Evolutionary conservation across 2,113 vertebrate species (phyloP).

Genomic region (zebrafish (Danio rerio)): DNA sequence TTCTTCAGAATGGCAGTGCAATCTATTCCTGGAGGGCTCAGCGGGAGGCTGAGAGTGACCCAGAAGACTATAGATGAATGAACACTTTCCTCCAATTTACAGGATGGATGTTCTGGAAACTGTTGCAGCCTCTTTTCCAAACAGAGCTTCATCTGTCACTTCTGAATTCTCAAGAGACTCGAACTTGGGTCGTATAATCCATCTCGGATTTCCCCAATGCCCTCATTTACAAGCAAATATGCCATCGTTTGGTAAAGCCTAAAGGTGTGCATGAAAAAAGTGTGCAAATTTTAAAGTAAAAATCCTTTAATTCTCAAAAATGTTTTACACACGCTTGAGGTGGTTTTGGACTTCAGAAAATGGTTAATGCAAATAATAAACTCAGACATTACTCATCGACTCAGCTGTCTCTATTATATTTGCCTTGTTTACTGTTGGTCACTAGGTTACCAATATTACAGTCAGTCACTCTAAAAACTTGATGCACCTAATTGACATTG

Average conservation of each 20-base stretch:
- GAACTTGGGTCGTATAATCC: not conserved
- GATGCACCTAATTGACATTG: no score
- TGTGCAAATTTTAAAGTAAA: not conserved
- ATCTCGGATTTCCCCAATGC: not conserved
- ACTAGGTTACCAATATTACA: no score
- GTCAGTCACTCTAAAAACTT: no score
- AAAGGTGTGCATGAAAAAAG: constrained; percentile 2
- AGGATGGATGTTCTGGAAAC: constrained; percentile 23
- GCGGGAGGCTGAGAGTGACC: constrained; percentile 1
- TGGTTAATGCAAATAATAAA: no score
- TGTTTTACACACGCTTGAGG: no score
- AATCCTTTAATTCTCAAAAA: no score
- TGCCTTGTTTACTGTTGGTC: no score
- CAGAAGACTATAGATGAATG: constrained; percentile 41
- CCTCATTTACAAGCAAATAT: constrained; percentile 15
- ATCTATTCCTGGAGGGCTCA: not conserved
- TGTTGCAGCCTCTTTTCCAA: constrained; percentile 29
- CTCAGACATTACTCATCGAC: no score
- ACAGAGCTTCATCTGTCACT: constrained; percentile 37
- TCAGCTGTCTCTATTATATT: no score
- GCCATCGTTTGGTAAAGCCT: not conserved
- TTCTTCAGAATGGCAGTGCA: not conserved
- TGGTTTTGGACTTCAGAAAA: no score
- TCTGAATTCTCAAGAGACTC: not conserved
- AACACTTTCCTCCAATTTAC: constrained; percentile 27